phyloP scores from a whole-genome alignment of 2,113 vertebrate species.

The Sapajus apella region DNA sequence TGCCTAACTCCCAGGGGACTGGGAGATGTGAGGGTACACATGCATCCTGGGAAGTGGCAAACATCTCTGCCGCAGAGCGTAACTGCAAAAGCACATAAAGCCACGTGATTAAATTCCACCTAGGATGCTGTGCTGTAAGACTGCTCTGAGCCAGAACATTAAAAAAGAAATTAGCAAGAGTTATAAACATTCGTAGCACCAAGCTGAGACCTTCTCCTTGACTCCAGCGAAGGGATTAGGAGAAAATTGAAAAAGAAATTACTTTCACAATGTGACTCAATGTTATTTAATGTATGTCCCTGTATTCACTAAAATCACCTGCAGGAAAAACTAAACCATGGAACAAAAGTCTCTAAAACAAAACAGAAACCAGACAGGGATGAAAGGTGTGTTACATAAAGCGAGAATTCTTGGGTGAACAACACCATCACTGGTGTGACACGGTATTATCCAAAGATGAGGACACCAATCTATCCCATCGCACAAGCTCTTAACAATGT shows the following conservation, averaged over 20 bases:
- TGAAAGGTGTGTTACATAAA: not conserved
- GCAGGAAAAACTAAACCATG: not conserved
- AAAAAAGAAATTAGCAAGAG: not conserved
- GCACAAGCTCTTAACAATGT: not conserved
- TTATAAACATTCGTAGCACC: not conserved
- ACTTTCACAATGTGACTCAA: not conserved
- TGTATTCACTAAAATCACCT: not conserved
- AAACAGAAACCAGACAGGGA: not conserved
- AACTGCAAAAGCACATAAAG: not conserved
- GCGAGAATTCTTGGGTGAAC: not conserved
- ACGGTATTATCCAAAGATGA: not conserved
- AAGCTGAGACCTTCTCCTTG: not conserved
- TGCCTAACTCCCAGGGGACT: no score
- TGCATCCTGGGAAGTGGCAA: not conserved
- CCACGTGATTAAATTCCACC: not conserved
- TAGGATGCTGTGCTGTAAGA: not conserved
- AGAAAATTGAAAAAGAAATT: not conserved
- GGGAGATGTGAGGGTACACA: fast-evolving
- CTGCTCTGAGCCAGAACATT: not conserved
- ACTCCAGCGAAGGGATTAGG: not conserved
- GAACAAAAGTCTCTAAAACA: not conserved
- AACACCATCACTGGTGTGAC: not conserved
- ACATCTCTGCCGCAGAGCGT: not conserved
- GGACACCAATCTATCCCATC: not conserved
- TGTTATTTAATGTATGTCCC: not conserved